Evolutionary conservation across 2,888 invertebrate genomes (phyloP).

Genomic region (Dysmachus trigonus): DNA sequence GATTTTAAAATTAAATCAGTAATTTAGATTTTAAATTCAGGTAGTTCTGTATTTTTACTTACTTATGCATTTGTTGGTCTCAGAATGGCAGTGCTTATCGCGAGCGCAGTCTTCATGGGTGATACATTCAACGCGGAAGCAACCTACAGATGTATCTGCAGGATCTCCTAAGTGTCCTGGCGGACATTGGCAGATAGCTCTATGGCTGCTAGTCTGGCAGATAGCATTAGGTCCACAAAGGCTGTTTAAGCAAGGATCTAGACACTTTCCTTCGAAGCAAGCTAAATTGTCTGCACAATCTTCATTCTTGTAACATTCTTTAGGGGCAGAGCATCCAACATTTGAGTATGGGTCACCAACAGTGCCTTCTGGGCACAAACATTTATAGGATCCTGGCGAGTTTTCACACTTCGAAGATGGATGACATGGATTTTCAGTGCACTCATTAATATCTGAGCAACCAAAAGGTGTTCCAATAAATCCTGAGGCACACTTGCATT

Average conservation of each 20-base stretch:
- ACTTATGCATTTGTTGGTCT: slow-evolving; percentile 82
- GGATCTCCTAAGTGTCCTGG: slow-evolving; percentile 85
- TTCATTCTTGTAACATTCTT: slow-evolving; percentile 77
- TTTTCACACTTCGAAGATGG: slow-evolving; percentile 82
- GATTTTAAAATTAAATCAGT: too few relatives aligned
- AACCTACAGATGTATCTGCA: slow-evolving; percentile 78
- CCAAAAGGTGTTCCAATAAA: slow-evolving; percentile 77
- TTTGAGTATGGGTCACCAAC: slow-evolving; percentile 77
- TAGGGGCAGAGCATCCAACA: slow-evolving; percentile 80
- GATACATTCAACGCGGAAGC: slow-evolving; percentile 89
- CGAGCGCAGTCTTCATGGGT: slow-evolving; percentile 77
- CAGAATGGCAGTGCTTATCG: slow-evolving; percentile 79
- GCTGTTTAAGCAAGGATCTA: slow-evolving; percentile 79
- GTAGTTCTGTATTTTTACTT: slow-evolving; percentile 58
- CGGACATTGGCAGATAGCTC: slow-evolving; percentile 79
- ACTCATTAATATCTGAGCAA: slow-evolving; percentile 87
- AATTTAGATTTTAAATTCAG: too few relatives aligned
- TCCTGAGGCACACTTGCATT: slow-evolving; percentile 81
- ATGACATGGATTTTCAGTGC: slow-evolving; percentile 81
- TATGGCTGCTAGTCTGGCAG: slow-evolving; percentile 78
- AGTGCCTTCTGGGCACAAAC: slow-evolving; percentile 80
- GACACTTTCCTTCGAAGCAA: slow-evolving; percentile 80
- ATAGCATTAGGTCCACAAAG: slow-evolving; percentile 80
- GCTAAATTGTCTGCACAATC: slow-evolving; percentile 81
- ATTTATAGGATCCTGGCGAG: slow-evolving; percentile 80